phyloP scores from a whole-genome alignment of 2,797 vertebrate genomes.

The Gastrophryne carolinensis region DNA sequence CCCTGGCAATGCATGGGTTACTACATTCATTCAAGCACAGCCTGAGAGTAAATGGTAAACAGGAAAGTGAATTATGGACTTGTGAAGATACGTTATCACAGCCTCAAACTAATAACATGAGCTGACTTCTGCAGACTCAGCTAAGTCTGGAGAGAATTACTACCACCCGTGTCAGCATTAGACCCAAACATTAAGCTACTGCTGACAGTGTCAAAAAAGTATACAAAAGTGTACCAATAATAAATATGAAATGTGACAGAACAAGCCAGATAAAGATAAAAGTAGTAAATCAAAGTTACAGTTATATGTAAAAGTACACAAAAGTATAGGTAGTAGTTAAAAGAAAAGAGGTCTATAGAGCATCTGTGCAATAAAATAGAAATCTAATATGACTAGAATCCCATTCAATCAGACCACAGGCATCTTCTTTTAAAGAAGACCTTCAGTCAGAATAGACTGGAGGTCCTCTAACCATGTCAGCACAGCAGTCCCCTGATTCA shows the following conservation, averaged over 20 bases:
- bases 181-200: neutral
- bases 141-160: constrained; percentile 18
- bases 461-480: too few relatives aligned
- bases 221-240: too few relatives aligned
- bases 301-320: too few relatives aligned
- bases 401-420: too few relatives aligned
- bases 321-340: neutral
- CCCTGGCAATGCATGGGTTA: constrained; percentile 28
- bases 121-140: constrained; percentile 42
- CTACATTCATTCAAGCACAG: constrained; percentile 18
- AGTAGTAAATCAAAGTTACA: too few relatives aligned
- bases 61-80: constrained; percentile 33
- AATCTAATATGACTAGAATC: too few relatives aligned
- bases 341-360: too few relatives aligned
- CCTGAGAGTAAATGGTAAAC: constrained; percentile 39
- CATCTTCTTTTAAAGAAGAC: too few relatives aligned
- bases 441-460: too few relatives aligned
- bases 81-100: constrained; percentile 18
- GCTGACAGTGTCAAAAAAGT: neutral
- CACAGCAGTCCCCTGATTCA: too few relatives aligned
- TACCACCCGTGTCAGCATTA: neutral
- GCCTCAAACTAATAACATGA: constrained; percentile 41
- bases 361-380: too few relatives aligned
- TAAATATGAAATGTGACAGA: neutral
- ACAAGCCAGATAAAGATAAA: neutral